These are phyloP conservation scores for Clarias laeviceps DNA, from an alignment of 2,797 vertebrate species.

Conservation along the genomic window DNA sequence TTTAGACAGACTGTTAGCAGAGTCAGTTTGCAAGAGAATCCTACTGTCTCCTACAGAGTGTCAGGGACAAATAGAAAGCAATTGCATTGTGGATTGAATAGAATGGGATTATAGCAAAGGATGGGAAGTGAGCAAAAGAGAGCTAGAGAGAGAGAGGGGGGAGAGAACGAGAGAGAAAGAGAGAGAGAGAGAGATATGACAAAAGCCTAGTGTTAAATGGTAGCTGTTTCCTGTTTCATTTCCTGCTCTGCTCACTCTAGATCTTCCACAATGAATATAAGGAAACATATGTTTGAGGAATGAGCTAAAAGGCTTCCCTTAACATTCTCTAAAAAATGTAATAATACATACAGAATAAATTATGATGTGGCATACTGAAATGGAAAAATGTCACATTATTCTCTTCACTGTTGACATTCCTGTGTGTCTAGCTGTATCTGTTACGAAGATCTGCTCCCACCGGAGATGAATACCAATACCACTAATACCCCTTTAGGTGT, in stretches of 20 bases:
- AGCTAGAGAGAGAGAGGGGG: not conserved
- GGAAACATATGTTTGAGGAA: not conserved
- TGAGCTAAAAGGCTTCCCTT: not conserved
- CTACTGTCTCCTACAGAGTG: not conserved
- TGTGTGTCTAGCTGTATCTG: too few species aligned
- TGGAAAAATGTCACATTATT: not conserved
- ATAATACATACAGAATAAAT: not conserved
- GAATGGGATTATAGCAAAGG: not conserved
- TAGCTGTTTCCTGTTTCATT: not conserved
- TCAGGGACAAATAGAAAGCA: slow-evolving; percentile 11
- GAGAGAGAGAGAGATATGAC: not conserved
- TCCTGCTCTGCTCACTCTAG: not conserved
- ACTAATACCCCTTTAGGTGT: too few species aligned
- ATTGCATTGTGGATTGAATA: not conserved
- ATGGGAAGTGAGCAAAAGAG: too few species aligned
- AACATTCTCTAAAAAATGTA: not conserved
- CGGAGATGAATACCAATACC: too few species aligned
- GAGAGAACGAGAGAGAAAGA: not conserved
- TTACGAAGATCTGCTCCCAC: too few species aligned
- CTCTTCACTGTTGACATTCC: too few species aligned
- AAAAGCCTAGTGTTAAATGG: not conserved
- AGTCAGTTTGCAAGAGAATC: not conserved
- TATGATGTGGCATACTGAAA: not conserved
- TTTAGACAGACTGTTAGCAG: not conserved
- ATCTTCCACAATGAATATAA: not conserved